Percentiles rank a stretch among this genome's conserved stretches.
Evolutionary conservation across 2,113 vertebrate genomes (phyloP).

Genomic region (Trogon surrucura): DNA sequence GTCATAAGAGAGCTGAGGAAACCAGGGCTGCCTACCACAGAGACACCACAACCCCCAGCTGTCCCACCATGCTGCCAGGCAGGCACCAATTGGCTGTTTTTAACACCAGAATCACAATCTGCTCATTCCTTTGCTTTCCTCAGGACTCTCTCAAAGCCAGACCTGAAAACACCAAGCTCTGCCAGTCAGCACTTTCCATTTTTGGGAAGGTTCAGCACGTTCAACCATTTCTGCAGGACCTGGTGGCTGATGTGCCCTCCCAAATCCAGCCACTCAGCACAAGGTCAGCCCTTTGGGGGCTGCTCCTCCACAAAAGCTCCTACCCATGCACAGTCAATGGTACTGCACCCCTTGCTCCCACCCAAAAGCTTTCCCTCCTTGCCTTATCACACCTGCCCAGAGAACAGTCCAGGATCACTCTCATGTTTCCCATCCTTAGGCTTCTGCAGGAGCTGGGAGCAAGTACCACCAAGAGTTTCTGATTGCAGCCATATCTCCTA

Average conservation of each 20-base stretch:
- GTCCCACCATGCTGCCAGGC: background rate
- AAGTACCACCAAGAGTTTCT: background rate
- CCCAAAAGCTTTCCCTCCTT: background rate
- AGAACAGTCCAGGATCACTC: background rate
- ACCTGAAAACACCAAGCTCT: background rate
- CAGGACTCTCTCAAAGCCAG: background rate
- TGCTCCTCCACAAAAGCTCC: background rate
- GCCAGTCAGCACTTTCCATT: background rate
- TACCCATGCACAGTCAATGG: rapidly evolving
- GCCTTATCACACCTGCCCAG: background rate
- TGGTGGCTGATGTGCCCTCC: rapidly evolving
- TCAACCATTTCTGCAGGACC: background rate
- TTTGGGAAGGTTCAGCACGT: background rate
- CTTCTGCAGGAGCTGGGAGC: background rate
- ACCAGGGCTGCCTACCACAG: background rate
- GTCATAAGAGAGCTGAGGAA: background rate
- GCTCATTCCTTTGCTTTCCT: background rate
- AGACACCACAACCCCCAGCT: background rate
- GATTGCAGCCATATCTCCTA: too few relatives aligned
- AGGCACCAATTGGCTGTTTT: background rate
- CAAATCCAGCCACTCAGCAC: background rate
- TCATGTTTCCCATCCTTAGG: rapidly evolving
- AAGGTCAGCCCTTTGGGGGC: background rate
- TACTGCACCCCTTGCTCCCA: background rate
- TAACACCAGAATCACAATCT: background rate